Conservation (phyloP, 2,888 invertebrate species). For the Germaria angustata region DNA sequence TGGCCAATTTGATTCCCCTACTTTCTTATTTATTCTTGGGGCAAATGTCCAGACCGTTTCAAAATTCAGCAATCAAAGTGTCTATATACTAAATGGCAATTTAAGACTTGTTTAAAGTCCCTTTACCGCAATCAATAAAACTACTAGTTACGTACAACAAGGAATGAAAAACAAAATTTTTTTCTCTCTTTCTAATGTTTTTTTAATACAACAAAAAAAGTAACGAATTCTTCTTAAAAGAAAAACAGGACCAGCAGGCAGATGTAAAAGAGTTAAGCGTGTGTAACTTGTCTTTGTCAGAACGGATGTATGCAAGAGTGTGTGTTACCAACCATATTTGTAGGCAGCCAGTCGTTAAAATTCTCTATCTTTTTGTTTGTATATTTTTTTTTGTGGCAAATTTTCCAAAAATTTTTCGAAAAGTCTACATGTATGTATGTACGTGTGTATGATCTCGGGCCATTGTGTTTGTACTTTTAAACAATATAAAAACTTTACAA, state of each 20-base stretch:
- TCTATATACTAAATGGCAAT: slow-evolving; percentile 62
- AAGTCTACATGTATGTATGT: neutral
- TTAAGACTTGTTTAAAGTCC: slow-evolving; percentile 64
- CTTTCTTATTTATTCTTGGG: slow-evolving; percentile 41
- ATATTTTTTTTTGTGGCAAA: slow-evolving; percentile 18
- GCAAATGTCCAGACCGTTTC: slow-evolving; percentile 20
- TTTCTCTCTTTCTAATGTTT: neutral
- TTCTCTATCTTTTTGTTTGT: slow-evolving; percentile 4
- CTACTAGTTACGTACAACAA: neutral
- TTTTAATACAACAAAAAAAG: neutral
- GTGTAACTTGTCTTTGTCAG: slow-evolving; percentile 4
- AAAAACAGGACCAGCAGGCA: neutral
- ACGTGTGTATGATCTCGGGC: neutral
- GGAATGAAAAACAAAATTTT: neutral
- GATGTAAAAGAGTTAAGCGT: neutral
- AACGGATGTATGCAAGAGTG: slow-evolving; percentile 22
- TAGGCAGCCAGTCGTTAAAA: slow-evolving; percentile 49
- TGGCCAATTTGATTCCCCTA: slow-evolving; percentile 48
- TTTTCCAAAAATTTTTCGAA: slow-evolving; percentile 19
- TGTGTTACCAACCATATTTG: slow-evolving; percentile 50
- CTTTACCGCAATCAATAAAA: slow-evolving; percentile 61
- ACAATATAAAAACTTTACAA: slow-evolving; percentile 29
- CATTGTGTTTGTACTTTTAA: slow-evolving; percentile 7
- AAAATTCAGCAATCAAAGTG: slow-evolving; percentile 62
- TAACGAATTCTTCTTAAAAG: neutral